Conservation (phyloP, 2,888 invertebrate genomes). For the Phortica okadai region DNA sequence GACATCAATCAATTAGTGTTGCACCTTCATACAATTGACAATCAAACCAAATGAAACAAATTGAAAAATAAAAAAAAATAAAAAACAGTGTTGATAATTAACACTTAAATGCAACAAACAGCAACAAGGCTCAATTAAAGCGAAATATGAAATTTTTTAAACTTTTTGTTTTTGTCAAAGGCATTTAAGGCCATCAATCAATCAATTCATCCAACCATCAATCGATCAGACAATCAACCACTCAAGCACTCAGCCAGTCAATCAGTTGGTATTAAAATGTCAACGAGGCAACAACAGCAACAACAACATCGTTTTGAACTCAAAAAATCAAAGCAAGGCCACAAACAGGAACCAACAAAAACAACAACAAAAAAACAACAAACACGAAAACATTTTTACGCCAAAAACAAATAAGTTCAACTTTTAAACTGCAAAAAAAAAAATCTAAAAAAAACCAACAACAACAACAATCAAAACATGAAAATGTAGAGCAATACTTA, state of each 20-base stretch:
- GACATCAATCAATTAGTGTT: too few species aligned
- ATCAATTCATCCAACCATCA: background rate
- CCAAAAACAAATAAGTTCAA: too few species aligned
- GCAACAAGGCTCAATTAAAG: too few species aligned
- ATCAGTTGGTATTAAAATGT: constrained; percentile 17
- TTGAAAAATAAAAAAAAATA: too few species aligned
- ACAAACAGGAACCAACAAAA: background rate
- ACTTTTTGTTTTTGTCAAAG: background rate
- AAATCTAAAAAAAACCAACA: background rate
- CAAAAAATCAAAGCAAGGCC: constrained; percentile 57
- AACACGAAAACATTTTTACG: constrained; percentile 27
- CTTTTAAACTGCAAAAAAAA: constrained; percentile 45
- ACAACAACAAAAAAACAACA: constrained; percentile 38
- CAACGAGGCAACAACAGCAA: background rate
- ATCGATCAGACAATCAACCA: background rate
- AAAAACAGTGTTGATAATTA: too few species aligned
- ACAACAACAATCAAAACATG: constrained; percentile 12
- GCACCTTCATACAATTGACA: too few species aligned
- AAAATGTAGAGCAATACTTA: background rate
- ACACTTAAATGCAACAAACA: too few species aligned
- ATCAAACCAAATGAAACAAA: too few species aligned
- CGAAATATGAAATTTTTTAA: too few species aligned
- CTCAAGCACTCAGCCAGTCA: background rate
- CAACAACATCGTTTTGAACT: constrained; percentile 33
- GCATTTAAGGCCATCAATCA: background rate